Percentiles rank a stretch among this genome's conserved stretches.
Evolutionary conservation across 2,113 vertebrate genomes (phyloP).

Genomic region (Todiramphus saurophagus): DNA sequence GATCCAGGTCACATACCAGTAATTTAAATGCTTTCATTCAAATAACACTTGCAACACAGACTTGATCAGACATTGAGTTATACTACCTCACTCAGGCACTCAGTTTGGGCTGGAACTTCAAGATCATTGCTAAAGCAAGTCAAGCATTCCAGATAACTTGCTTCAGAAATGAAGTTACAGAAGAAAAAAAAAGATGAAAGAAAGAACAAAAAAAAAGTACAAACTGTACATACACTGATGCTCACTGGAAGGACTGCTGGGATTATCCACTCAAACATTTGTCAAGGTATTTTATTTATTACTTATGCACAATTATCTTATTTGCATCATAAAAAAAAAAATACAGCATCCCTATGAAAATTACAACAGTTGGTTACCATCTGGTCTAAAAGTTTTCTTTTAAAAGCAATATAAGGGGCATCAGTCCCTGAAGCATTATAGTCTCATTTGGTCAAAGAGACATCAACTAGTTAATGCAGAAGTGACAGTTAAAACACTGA

Average conservation of each 20-base stretch:
- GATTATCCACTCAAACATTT: not conserved
- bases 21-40: not conserved
- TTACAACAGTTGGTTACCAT: not conserved
- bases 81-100: not conserved
- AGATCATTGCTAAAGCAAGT: not conserved
- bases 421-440: not conserved
- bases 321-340: not conserved
- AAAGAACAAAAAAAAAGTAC: not conserved
- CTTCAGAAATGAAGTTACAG: not conserved
- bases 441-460: not conserved
- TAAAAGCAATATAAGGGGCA: not conserved
- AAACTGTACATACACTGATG: not conserved
- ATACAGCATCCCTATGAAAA: not conserved
- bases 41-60: not conserved
- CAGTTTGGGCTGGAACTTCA: not conserved
- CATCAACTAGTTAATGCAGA: not conserved
- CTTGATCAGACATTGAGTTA: not conserved
- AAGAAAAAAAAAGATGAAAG: not conserved
- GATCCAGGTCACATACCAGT: not conserved
- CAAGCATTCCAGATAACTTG: not conserved
- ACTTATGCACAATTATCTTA: not conserved
- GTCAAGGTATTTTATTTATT: not conserved
- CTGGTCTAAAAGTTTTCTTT: not conserved
- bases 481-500: not conserved
- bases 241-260: not conserved